These are phyloP conservation scores for Apolygus lucorum DNA, from an alignment of 1,140 invertebrate genomes.

Conservation along the genomic window DNA sequence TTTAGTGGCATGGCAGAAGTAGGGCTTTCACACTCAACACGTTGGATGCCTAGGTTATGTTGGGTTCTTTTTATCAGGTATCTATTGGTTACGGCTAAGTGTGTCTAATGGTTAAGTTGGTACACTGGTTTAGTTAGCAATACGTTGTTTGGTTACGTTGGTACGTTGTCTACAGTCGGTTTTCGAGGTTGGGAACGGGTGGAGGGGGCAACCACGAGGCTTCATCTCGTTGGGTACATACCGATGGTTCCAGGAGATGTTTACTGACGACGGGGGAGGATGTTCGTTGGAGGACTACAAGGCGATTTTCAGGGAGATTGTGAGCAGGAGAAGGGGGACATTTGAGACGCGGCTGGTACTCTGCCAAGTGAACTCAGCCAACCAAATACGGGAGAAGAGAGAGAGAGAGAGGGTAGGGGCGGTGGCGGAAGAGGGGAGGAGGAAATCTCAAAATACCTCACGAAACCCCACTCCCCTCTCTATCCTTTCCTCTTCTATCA, in stretches of 20 bases:
- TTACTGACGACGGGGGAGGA: background rate
- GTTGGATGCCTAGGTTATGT: too few species aligned
- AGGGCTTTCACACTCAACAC: too few species aligned
- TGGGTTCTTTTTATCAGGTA: background rate
- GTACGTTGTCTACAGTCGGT: too few species aligned
- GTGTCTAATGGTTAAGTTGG: too few species aligned
- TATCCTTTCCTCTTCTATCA: background rate
- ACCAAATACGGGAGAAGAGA: background rate
- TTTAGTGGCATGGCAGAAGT: too few species aligned
- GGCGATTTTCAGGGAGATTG: background rate
- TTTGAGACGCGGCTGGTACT: background rate
- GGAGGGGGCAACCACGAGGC: too few species aligned
- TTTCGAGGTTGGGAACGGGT: too few species aligned
- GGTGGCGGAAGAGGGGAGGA: background rate
- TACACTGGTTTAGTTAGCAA: background rate
- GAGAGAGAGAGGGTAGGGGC: background rate
- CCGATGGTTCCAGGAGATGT: background rate
- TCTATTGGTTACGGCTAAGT: background rate
- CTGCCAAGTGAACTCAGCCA: background rate
- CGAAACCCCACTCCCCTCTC: background rate
- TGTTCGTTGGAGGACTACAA: background rate
- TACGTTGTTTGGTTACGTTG: background rate
- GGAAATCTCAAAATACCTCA: background rate
- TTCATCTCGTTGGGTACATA: background rate
- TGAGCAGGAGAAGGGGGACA: background rate